Evolutionary conservation across 2,888 invertebrate genomes (phyloP).

Genomic region (Cyclophora punctaria): DNA sequence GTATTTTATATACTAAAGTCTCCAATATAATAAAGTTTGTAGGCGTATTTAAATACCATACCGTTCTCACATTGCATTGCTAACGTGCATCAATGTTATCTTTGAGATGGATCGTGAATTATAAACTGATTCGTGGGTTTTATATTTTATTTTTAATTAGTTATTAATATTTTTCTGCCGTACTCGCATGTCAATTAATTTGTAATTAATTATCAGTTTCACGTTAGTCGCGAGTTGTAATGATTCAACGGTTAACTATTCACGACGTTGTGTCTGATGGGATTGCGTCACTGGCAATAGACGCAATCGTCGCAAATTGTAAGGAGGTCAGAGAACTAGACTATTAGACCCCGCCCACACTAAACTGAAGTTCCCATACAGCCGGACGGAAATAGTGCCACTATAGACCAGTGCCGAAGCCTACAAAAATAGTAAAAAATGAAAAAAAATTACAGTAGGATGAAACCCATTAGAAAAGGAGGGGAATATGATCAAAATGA

Average conservation of each 20-base stretch:
- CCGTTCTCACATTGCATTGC: slow-evolving; percentile 27
- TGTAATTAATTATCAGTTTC: background rate
- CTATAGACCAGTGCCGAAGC: no score
- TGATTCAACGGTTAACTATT: slow-evolving; percentile 17
- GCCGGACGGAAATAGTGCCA: slow-evolving; percentile 50
- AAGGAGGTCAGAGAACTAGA: slow-evolving; percentile 55
- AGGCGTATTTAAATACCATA: slow-evolving; percentile 35
- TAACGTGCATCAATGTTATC: slow-evolving; percentile 11
- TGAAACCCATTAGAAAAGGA: no score
- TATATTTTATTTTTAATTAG: no score
- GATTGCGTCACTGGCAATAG: slow-evolving; percentile 26
- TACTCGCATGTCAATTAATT: background rate
- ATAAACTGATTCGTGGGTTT: slow-evolving; percentile 1
- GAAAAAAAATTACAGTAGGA: no score
- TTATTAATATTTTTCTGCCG: no score
- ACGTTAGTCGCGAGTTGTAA: slow-evolving; percentile 2
- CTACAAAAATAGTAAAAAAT: no score
- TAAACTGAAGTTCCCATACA: slow-evolving; percentile 29
- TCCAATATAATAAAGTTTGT: slow-evolving; percentile 11
- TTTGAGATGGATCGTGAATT: slow-evolving; percentile 16
- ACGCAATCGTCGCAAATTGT: slow-evolving; percentile 15
- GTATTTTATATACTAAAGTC: background rate
- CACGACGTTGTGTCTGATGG: slow-evolving; percentile 7
- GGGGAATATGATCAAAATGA: no score
- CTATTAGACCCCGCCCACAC: slow-evolving; percentile 37